These are phyloP conservation scores for Caenorhabditis latens DNA, from an alignment of 1,140 invertebrate species.

Conservation along the genomic window DNA sequence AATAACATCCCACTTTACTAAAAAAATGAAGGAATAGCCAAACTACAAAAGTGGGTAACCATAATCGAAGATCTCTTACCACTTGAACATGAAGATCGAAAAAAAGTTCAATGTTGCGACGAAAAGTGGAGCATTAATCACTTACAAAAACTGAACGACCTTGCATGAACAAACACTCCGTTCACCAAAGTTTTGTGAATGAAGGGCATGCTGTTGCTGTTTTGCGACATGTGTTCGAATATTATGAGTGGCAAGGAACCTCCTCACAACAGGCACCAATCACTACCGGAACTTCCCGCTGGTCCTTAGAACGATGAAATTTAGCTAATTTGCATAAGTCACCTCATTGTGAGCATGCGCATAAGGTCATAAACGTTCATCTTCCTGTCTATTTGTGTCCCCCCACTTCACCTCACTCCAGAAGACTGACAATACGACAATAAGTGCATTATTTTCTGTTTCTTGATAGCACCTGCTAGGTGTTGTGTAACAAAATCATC, in stretches of 20 bases:
- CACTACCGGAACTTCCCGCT: constrained; percentile 51
- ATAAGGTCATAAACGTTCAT: constrained; percentile 41
- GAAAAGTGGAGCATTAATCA: constrained; percentile 10
- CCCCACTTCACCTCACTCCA: constrained; percentile 9
- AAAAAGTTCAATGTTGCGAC: not conserved
- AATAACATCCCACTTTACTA: not conserved
- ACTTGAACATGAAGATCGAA: constrained; percentile 19
- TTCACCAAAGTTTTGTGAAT: not conserved
- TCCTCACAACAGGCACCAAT: not conserved
- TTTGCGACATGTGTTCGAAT: constrained; percentile 31
- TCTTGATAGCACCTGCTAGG: constrained; percentile 52
- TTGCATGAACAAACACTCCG: not conserved
- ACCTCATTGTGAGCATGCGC: constrained; percentile 51
- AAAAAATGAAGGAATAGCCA: not conserved
- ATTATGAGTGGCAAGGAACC: not conserved
- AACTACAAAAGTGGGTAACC: not conserved
- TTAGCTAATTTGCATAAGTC: constrained; percentile 54
- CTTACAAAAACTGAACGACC: constrained; percentile 5
- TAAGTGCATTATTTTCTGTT: not conserved
- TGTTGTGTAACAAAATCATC: constrained; percentile 46
- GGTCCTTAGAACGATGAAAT: constrained; percentile 32
- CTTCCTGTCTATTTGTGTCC: constrained; percentile 12
- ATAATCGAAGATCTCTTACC: constrained; percentile 1
- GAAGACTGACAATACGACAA: constrained; percentile 21
- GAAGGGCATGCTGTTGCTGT: constrained; percentile 19